A percentile compares a stretch with the other conserved stretches of the same genome.
Conservation (phyloP, 2,888 invertebrate genomes). For the Cheilosia soror region DNA sequence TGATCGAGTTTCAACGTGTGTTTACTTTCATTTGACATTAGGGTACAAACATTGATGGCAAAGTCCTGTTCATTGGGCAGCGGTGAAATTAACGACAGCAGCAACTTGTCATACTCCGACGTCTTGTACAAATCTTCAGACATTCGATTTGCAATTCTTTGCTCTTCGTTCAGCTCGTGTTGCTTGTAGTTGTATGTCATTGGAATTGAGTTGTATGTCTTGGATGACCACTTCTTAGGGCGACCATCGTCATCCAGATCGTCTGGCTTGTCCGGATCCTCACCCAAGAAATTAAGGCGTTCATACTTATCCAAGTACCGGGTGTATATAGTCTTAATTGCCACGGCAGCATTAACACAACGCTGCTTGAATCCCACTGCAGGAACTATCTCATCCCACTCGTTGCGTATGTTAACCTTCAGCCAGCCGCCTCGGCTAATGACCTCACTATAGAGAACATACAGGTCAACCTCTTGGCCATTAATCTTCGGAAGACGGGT, state of each 20-base stretch:
- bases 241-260: constrained; percentile 92
- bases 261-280: constrained; percentile 92
- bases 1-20: constrained; percentile 93
- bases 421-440: constrained; percentile 97
- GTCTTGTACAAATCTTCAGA: constrained; percentile 88
- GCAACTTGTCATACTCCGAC: constrained; percentile 93
- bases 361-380: constrained; percentile 91
- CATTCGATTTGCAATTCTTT: constrained; percentile 87
- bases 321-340: constrained; percentile 92
- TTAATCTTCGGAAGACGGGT: constrained; percentile 90
- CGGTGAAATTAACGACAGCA: constrained; percentile 96
- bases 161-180: constrained; percentile 88
- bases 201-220: constrained; percentile 89
- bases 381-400: constrained; percentile 93
- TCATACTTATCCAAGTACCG: constrained; percentile 95
- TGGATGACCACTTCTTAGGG: constrained; percentile 88
- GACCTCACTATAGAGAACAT: constrained; percentile 95
- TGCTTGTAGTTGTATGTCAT: constrained; percentile 91
- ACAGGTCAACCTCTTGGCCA: constrained; percentile 96
- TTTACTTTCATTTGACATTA: constrained; percentile 96
- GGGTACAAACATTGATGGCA: constrained; percentile 97
- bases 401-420: constrained; percentile 96
- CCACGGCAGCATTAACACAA: constrained; percentile 95
- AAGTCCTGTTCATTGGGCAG: constrained; percentile 99
- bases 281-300: constrained; percentile 93